phyloP scores from a whole-genome alignment of 2,888 invertebrate genomes.

The Cantharis rustica region DNA sequence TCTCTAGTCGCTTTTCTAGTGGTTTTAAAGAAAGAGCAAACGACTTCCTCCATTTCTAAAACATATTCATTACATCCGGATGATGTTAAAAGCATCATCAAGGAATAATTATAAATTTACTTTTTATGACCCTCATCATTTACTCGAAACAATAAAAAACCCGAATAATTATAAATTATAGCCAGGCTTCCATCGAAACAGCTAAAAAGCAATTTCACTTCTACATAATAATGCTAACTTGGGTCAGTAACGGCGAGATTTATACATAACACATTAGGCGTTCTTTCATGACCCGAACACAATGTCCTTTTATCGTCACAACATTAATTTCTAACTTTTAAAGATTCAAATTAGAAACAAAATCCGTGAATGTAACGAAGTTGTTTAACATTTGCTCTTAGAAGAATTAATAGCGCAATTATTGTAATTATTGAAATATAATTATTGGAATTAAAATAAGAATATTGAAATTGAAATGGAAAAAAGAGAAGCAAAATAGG shows the following conservation, averaged over 20 bases:
- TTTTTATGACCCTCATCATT: constrained; percentile 18
- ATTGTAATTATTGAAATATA: too few species aligned
- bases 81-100: constrained; percentile 33
- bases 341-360: neutral
- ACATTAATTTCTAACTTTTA: neutral
- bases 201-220: neutral
- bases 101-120: constrained; percentile 33
- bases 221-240: neutral
- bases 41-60: constrained; percentile 29
- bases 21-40: constrained; percentile 23
- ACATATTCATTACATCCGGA: constrained; percentile 36
- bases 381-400: too few species aligned
- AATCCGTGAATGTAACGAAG: too few species aligned
- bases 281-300: neutral
- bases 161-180: neutral
- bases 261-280: neutral
- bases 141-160: neutral
- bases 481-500: too few species aligned
- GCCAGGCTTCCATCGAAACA: neutral
- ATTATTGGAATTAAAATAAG: too few species aligned
- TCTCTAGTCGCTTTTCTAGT: constrained; percentile 26
- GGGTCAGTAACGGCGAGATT: neutral
- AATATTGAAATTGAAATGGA: too few species aligned
- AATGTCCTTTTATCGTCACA: neutral
- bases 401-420: too few species aligned